phyloP scores from a whole-genome alignment of 2,888 invertebrate genomes.

The Tipula helvola region DNA sequence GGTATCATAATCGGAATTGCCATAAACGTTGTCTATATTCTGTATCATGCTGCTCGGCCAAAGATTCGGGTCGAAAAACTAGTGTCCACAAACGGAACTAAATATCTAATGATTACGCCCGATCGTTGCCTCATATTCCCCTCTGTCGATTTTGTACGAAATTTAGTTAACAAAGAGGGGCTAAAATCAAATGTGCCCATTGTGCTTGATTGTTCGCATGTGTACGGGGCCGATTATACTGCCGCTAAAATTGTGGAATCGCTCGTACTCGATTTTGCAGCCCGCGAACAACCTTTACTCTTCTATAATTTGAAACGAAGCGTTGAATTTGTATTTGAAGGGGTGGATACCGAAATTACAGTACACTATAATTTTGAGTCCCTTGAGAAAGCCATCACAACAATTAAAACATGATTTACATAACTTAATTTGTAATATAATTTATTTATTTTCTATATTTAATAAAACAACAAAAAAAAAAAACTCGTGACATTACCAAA shows the following conservation, averaged over 20 bases:
- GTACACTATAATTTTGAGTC: slow-evolving; percentile 63
- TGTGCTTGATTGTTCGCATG: slow-evolving; percentile 77
- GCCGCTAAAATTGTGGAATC: slow-evolving; percentile 70
- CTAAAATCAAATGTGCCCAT: slow-evolving; percentile 56
- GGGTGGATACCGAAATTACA: slow-evolving; percentile 53
- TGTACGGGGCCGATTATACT: slow-evolving; percentile 79
- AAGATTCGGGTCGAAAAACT: slow-evolving; percentile 69
- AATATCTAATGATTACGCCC: slow-evolving; percentile 72
- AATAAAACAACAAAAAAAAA: not conserved
- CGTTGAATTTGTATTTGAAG: slow-evolving; percentile 69
- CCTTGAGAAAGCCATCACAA: slow-evolving; percentile 50
- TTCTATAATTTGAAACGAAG: slow-evolving; percentile 75
- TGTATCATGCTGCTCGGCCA: slow-evolving; percentile 79
- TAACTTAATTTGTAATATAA: not conserved
- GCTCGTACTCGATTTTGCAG: slow-evolving; percentile 61
- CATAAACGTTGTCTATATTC: slow-evolving; percentile 70
- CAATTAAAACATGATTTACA: not conserved
- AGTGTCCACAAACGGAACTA: slow-evolving; percentile 51
- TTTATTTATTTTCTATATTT: not conserved
- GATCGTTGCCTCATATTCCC: slow-evolving; percentile 84
- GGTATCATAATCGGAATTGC: slow-evolving; percentile 78
- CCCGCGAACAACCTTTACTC: slow-evolving; percentile 58
- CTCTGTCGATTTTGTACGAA: slow-evolving; percentile 77
- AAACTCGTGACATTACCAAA: not conserved
- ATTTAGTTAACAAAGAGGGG: slow-evolving; percentile 72